Evolutionary conservation across 2,888 invertebrate species (phyloP), one percentile per base, ranked within the genome.

Genomic region (Junonia oenone): DNA sequence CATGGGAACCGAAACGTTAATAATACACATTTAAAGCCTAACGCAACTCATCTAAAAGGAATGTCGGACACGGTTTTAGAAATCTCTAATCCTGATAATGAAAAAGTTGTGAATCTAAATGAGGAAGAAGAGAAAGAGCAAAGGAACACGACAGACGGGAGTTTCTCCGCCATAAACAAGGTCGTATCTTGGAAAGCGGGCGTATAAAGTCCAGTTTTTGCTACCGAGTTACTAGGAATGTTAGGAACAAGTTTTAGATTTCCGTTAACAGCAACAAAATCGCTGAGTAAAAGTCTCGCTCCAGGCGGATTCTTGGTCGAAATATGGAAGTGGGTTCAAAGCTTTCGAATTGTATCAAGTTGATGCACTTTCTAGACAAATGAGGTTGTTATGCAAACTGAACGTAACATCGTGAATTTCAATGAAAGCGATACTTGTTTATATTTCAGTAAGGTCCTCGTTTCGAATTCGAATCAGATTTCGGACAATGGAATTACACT

Each of bases 361-460:
- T 71, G 76, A 84, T 82, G 80, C 78, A 83, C 89, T 90, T 90
- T 90, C 89, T 88, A 90, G 80, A 81, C 80, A 78, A 81, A 79
- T 73, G 76, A 68, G 69, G 69, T 71, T 77, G 78, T 83, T 86
- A 88, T 86, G 88, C 86, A 85, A 87, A 89, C 83, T 70, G 73
- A 68, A 80, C 74, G 82, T 83, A 81, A 84, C 86, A 77, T 67
- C 59, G 73, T 81, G 89, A 86, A 90, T 88, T 81, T 74, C 80
- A 89, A 89, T 85, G 78, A 76, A 76, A 81, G 73, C 70, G 73
- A 76, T 73, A 76, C 61, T 72, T 69, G 68, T 65, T 71, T 68
- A 64, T 67, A 66, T 71, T 72, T 73, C 69, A 71, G 68, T 58
- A 55, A 51, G 55, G 60, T 54, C 55, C 47, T 64, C 68, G 49